Conservation (phyloP, 2,888 invertebrate genomes). For the Agonopterix heracliana region DNA sequence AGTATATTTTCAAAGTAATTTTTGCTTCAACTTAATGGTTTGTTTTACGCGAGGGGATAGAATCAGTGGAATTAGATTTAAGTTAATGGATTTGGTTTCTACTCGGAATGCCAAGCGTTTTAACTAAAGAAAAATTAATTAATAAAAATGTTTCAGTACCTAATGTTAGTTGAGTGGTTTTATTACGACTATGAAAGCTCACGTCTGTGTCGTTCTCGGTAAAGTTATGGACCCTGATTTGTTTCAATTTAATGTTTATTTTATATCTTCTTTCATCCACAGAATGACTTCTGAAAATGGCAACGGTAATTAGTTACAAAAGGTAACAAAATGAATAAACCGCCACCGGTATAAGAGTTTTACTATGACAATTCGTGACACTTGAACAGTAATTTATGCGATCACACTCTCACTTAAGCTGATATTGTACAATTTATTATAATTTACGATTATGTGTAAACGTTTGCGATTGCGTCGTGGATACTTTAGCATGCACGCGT, state of each 20-base stretch:
- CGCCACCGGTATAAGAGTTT: slow-evolving; percentile 9
- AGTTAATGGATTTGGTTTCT: slow-evolving; percentile 4
- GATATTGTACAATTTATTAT: slow-evolving; percentile 27
- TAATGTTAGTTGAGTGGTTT: too few relatives aligned
- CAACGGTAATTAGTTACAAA: slow-evolving; percentile 1
- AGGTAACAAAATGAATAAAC: not conserved
- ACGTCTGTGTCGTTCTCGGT: too few relatives aligned
- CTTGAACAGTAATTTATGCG: slow-evolving; percentile 25
- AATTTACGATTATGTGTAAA: slow-evolving; percentile 19
- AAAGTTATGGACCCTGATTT: too few relatives aligned
- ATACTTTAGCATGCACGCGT: not conserved
- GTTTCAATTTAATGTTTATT: too few relatives aligned
- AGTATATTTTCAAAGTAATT: slow-evolving; percentile 35
- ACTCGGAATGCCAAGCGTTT: too few relatives aligned
- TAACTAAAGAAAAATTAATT: too few relatives aligned
- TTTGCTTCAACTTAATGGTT: slow-evolving; percentile 34
- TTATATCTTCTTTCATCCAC: too few relatives aligned
- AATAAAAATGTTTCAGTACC: too few relatives aligned
- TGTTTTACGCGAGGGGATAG: slow-evolving; percentile 23
- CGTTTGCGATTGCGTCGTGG: slow-evolving; percentile 17
- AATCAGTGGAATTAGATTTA: slow-evolving; percentile 16
- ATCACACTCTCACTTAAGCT: slow-evolving; percentile 28
- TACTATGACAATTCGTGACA: slow-evolving; percentile 22
- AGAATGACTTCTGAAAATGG: too few relatives aligned
- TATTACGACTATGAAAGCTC: too few relatives aligned